These are phyloP conservation scores for Neosilurus hyrtlii DNA, from an alignment of 2,797 vertebrate species.

Conservation along the genomic window DNA sequence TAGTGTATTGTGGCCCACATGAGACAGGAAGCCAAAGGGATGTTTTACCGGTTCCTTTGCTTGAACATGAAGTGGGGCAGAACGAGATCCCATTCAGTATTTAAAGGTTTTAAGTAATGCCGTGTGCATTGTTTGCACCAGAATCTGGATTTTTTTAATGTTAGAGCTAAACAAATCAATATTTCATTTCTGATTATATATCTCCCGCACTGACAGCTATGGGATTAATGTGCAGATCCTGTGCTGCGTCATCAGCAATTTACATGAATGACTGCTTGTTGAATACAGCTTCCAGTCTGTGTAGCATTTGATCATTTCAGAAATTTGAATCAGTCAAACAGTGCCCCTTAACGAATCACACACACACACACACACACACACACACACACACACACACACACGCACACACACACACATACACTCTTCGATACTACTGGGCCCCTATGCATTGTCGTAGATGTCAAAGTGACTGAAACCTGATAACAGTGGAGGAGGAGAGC, in stretches of 20 bases:
- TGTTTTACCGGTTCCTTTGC: conserved; percentile 28
- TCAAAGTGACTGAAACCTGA: conserved; percentile 57
- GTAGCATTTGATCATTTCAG: conserved; percentile 4
- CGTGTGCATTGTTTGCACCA: not conserved
- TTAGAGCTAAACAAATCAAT: not conserved
- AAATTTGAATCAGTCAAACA: conserved; percentile 15
- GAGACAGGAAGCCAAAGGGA: conserved; percentile 9
- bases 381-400: too few relatives aligned
- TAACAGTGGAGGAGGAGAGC: conserved; percentile 53
- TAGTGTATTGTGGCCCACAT: conserved; percentile 23
- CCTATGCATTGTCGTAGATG: conserved; percentile 54
- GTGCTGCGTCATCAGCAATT: conserved; percentile 1
- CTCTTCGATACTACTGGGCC: conserved; percentile 34
- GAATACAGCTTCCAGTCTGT: not conserved
- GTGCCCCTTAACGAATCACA: not conserved
- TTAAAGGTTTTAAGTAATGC: not conserved
- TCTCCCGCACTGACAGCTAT: not conserved
- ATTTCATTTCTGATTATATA: not conserved
- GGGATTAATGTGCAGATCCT: conserved; percentile 8
- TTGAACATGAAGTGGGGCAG: not conserved
- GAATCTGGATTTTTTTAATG: not conserved
- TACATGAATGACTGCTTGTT: not conserved
- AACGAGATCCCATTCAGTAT: not conserved
- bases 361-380: not conserved
- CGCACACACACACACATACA: not conserved